Conservation (phyloP, 1,140 invertebrate species). For the Mya arenaria region DNA sequence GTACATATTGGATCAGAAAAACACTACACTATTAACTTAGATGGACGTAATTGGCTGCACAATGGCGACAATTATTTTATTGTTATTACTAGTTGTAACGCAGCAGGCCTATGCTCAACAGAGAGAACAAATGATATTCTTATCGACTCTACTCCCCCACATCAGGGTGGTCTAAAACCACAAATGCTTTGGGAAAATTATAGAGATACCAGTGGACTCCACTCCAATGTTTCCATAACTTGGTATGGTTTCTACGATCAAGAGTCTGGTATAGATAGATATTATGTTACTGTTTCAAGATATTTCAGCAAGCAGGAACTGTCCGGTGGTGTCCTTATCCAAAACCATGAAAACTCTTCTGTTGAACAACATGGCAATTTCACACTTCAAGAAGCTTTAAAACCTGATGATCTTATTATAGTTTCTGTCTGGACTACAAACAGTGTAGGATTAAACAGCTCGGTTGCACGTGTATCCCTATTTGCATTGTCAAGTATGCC, state of each 20-base stretch:
- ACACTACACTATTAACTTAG: conserved; percentile 2
- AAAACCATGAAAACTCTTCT: not conserved
- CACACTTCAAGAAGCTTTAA: not conserved
- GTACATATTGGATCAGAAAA: conserved; percentile 24
- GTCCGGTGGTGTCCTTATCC: conserved; percentile 13
- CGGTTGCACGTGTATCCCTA: not conserved
- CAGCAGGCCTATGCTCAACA: conserved; percentile 59
- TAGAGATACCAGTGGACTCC: not conserved
- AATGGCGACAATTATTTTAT: conserved; percentile 60
- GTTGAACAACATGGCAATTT: not conserved
- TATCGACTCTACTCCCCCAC: conserved; percentile 65
- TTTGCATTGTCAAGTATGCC: not conserved
- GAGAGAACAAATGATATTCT: conserved; percentile 19
- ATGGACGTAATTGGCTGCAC: conserved; percentile 28
- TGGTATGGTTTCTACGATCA: conserved; percentile 63
- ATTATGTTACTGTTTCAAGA: conserved; percentile 47
- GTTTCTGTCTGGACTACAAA: conserved; percentile 27
- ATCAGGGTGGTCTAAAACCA: conserved; percentile 56
- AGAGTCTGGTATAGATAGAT: conserved; percentile 55
- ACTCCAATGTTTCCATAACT: conserved; percentile 19
- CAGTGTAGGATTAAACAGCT: conserved; percentile 1
- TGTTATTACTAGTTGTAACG: conserved; percentile 64
- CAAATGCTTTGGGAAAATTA: conserved; percentile 50
- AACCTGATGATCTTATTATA: not conserved
- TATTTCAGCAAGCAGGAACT: conserved; percentile 58